phyloP scores from a whole-genome alignment of 1,140 invertebrate genomes.

The Nebria ingens region DNA sequence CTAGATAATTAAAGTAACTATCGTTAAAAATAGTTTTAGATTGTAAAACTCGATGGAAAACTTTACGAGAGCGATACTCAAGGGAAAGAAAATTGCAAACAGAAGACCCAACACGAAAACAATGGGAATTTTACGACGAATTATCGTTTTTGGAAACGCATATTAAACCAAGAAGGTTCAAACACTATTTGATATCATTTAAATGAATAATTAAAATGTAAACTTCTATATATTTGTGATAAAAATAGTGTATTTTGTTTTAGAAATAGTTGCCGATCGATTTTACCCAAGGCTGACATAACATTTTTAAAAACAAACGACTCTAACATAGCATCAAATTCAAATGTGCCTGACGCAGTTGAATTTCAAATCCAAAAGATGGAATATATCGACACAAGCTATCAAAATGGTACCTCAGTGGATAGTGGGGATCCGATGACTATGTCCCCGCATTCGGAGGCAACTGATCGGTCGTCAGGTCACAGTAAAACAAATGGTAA shows the following conservation, averaged over 20 bases:
- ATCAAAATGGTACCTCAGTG: neutral
- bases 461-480: neutral
- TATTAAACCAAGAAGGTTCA: slow-evolving; percentile 15
- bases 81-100: slow-evolving; percentile 15
- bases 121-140: slow-evolving; percentile 18
- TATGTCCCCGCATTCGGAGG: neutral
- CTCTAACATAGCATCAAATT: neutral
- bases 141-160: slow-evolving; percentile 17
- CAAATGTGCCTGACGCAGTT: neutral
- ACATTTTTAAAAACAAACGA: neutral
- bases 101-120: slow-evolving; percentile 7
- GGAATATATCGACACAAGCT: neutral
- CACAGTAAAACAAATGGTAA: neutral
- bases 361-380: neutral
- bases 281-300: neutral
- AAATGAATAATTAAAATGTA: neutral
- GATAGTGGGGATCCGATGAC: neutral
- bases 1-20: too few species aligned
- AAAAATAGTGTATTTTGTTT: neutral
- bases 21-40: slow-evolving; percentile 16
- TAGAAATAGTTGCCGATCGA: neutral
- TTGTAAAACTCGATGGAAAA: slow-evolving; percentile 17
- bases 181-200: neutral
- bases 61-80: slow-evolving; percentile 16
- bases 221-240: neutral